phyloP scores from a whole-genome alignment of 2,888 invertebrate genomes.

The Crematogaster levior region DNA sequence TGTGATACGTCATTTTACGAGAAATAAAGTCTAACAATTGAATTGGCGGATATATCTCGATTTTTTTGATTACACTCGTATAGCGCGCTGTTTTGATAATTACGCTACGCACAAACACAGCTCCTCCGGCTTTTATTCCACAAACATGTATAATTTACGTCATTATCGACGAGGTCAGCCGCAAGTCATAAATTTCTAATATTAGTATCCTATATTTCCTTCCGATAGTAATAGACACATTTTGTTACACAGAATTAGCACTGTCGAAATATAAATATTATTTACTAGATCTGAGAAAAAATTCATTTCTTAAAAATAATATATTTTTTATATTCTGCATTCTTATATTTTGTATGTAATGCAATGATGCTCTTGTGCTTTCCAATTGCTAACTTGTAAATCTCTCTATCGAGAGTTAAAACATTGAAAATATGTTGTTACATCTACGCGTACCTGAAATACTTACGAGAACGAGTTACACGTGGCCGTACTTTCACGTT shows the following conservation, averaged over 20 bases:
- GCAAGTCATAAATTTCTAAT: neutral
- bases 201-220: neutral
- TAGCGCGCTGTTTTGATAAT: neutral
- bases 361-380: neutral
- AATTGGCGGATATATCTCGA: neutral
- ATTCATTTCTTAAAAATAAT: too few relatives aligned
- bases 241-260: too few relatives aligned
- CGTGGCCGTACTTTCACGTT: constrained; percentile 60
- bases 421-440: neutral
- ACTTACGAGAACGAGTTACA: neutral
- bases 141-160: neutral
- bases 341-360: neutral
- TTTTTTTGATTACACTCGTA: neutral
- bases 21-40: neutral
- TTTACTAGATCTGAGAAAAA: too few relatives aligned
- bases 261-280: too few relatives aligned
- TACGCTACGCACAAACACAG: neutral
- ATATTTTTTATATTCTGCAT: neutral
- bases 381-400: neutral
- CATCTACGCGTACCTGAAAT: neutral
- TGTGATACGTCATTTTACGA: neutral
- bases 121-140: neutral
- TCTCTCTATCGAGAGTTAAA: neutral
- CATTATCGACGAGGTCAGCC: neutral
- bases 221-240: neutral